Base-by-base conservation (phyloP, 2,113 vertebrate genomes). In the Planiliza haematocheilus region DNA sequence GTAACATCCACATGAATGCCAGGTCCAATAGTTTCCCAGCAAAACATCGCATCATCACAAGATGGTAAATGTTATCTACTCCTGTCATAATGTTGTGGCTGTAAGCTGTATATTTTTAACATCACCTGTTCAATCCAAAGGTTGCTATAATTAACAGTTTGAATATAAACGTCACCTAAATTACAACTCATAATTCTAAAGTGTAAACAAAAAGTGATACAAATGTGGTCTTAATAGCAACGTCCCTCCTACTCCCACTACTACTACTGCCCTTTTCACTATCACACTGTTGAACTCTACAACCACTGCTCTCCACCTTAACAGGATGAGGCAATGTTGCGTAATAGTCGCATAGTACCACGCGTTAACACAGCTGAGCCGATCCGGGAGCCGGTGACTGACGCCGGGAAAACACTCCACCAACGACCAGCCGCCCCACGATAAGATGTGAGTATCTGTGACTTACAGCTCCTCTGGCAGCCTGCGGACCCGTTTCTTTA, bases 281-380 rank as follows among this genome's bases (percentile, higher is more conserved):
- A 21, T 21, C 48, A 48, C 48, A 11, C 48, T 7, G 16, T 30
- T 30, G 24, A 30, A 5, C 24, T 30, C 24, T 12, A 43, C 43
- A 24, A 12, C 18, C 9, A n/a, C 1, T 6, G 1, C 4, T 66
- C 39, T 66, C 55, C 48, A 46, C 58, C 37, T 74, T 49, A 51
- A 63, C 69, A 43, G 37, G 7, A 71, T 91, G 90, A 91, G 68
- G 87, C 85, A 88, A 91, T 70, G 68, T 90, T 91, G 87, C 89
- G 83, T 16, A 83, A 89, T 65, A 4, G 17, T 13, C 60, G 34
- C 68, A 24, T 69, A 21, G 64, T 42, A 64, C 37, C 1, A 4
- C 43, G 74, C 7, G 85, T 93, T 90, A 89, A 87, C 88, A 81
- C 52, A 79, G 76, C 70, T 1, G 48, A 17, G n/a, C 18, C 7